Evolutionary conservation across 2,113 vertebrate genomes (phyloP).

Genomic region (Phodopus roborovskii): DNA sequence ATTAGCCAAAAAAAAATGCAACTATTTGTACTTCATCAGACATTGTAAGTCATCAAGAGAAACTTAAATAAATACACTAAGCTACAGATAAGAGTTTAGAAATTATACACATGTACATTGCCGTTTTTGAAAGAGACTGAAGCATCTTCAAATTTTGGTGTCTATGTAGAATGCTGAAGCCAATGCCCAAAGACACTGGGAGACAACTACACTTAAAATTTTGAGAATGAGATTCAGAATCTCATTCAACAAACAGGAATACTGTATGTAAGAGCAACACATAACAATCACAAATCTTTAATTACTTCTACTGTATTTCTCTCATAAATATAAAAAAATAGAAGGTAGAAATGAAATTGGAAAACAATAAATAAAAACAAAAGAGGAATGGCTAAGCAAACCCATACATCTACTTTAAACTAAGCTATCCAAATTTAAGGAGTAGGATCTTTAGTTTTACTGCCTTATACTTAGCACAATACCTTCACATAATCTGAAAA

Average conservation of each 20-base stretch:
- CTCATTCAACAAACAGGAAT: slow-evolving; percentile 33
- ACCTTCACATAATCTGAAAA: not conserved
- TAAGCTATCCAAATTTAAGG: not conserved
- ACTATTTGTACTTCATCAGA: not conserved
- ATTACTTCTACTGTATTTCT: not conserved
- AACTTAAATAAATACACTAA: not conserved
- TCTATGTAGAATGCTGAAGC: not conserved
- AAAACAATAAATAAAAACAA: not conserved
- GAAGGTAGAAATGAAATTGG: not conserved
- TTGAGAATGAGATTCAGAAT: slow-evolving; percentile 6
- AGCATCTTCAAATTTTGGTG: not conserved
- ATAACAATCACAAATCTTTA: slow-evolving; percentile 41
- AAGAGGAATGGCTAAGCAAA: not conserved
- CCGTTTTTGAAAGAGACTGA: not conserved
- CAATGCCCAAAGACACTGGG: not conserved
- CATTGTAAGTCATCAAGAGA: not conserved
- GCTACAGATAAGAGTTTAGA: not conserved
- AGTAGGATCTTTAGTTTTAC: not conserved
- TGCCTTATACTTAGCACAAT: not conserved
- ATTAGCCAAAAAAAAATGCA: not conserved
- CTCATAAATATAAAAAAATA: not conserved
- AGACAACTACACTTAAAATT: not conserved
- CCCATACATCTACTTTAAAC: not conserved
- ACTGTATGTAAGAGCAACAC: not conserved
- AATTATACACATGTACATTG: not conserved